A percentile compares a stretch with the other conserved stretches of the same genome.
Evolutionary conservation across 2,888 invertebrate genomes (phyloP).

Genomic region (Lapara coniferarum): DNA sequence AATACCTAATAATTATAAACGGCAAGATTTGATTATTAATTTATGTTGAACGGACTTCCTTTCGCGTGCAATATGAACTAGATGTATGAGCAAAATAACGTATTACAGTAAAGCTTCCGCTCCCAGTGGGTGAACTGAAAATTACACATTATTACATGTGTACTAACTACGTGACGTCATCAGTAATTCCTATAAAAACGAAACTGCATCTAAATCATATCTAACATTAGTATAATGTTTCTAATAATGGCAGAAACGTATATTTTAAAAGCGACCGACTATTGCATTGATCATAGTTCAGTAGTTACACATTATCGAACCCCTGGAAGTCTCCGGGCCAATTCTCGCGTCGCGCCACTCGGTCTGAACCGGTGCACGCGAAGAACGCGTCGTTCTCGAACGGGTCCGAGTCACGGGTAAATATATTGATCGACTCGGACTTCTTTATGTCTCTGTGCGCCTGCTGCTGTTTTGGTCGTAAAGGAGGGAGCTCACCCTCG

Average conservation of each 20-base stretch:
- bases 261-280: not conserved
- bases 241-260: not conserved
- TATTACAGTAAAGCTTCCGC: not conserved
- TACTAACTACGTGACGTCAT: not conserved
- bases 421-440: conserved; percentile 95
- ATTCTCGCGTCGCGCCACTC: conserved; percentile 74
- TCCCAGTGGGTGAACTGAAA: not conserved
- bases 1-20: conserved; percentile 33
- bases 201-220: not conserved
- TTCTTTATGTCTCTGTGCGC: conserved; percentile 89
- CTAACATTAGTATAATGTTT: not conserved
- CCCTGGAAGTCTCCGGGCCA: conserved; percentile 80
- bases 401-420: conserved; percentile 92
- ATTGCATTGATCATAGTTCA: not conserved
- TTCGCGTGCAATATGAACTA: conserved; percentile 5
- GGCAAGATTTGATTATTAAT: conserved; percentile 32
- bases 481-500: conserved; percentile 70
- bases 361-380: conserved; percentile 80
- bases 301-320: conserved; percentile 65
- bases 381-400: conserved; percentile 96
- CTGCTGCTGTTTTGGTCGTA: conserved; percentile 60
- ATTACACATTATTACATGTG: not conserved
- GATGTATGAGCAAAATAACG: conserved; percentile 14
- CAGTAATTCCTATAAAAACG: not conserved
- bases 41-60: conserved; percentile 11